Evolutionary conservation across 92 coral and sea anemone species (phyloP).

Genomic region (Porites cylindrica): DNA sequence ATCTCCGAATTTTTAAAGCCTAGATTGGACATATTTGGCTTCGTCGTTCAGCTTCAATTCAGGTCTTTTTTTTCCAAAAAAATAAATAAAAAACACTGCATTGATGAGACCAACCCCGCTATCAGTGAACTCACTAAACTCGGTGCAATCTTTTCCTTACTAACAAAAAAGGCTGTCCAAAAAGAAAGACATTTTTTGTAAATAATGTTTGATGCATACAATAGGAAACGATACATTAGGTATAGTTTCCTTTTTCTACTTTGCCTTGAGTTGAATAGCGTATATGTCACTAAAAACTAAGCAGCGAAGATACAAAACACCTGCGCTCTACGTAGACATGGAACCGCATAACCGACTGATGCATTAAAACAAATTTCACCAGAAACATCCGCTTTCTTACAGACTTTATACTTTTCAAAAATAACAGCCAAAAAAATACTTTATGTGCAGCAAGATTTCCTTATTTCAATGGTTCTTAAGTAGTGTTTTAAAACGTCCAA

Average conservation of each 20-base stretch:
- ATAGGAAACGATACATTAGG: not conserved
- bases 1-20: too few relatives aligned
- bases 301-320: constrained; percentile 18
- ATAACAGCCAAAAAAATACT: not conserved
- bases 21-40: too few relatives aligned
- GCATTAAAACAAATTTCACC: not conserved
- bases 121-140: too few relatives aligned
- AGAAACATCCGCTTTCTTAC: not conserved
- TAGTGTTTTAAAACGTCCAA: not conserved
- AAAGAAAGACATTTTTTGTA: too few relatives aligned
- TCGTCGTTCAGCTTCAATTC: too few relatives aligned
- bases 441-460: not conserved
- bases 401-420: not conserved
- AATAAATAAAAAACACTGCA: too few relatives aligned
- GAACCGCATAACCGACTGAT: too few relatives aligned
- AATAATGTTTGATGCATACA: not conserved
- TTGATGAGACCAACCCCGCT: too few relatives aligned
- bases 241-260: not conserved
- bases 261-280: not conserved
- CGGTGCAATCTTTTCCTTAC: too few relatives aligned
- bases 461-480: not conserved
- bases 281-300: constrained; percentile 10
- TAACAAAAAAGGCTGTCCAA: too few relatives aligned
- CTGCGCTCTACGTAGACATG: not conserved
- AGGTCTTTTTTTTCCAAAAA: too few relatives aligned